Base-by-base conservation (phyloP, 2,113 vertebrate genomes). In the Ranitomeya variabilis region DNA sequence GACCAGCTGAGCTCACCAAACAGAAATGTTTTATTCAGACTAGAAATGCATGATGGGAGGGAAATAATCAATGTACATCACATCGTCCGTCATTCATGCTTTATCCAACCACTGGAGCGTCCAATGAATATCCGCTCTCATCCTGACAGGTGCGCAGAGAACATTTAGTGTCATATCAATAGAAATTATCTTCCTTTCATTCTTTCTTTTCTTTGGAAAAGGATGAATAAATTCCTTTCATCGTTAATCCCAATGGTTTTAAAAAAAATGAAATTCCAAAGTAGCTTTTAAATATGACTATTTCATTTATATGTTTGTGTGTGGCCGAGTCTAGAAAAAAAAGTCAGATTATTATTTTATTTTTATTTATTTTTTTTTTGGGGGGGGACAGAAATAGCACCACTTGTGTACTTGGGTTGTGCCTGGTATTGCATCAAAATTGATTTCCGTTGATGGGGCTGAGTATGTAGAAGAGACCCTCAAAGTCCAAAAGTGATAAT, bases 21-120 rank as follows among this genome's bases (percentile, higher is more conserved):
- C 2, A 11, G 59, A 82, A 26, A 82, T 81, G 10, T 83, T 67
- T 66, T 66, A 67, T 83, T 69, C 31, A 67, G 81, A 26, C 62
- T 37, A 45, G 80, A 64, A 62, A 6, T 83, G 81, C 45, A 67
- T 52, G 60, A 54, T 83, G 81, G 81, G 81, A 83, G 81, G 62
- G n/a, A 21, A 83, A 67, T 83, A n/a, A 83, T 83, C 81, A 83
- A n/a, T 16, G 13, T 54, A 67, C 31, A 83, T 83, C 11, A 23
- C 21, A 52, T 67, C 21, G 16, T 51, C 62, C 21, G 37, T 51
- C 81, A 67, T 19, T 83, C 81, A 80, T 69, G 64, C 37, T 83
- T 52, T 52, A 83, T 67, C 62, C 64, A 83, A 14, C 64, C 81
- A 83, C 59, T 67, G 62, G 54, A 54, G 81, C 81, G n/a, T 67